Evolutionary conservation across 2,113 vertebrate genomes (phyloP), one percentile per base, ranked within the genome.

Genomic region (Mohoua ochrocephala): DNA sequence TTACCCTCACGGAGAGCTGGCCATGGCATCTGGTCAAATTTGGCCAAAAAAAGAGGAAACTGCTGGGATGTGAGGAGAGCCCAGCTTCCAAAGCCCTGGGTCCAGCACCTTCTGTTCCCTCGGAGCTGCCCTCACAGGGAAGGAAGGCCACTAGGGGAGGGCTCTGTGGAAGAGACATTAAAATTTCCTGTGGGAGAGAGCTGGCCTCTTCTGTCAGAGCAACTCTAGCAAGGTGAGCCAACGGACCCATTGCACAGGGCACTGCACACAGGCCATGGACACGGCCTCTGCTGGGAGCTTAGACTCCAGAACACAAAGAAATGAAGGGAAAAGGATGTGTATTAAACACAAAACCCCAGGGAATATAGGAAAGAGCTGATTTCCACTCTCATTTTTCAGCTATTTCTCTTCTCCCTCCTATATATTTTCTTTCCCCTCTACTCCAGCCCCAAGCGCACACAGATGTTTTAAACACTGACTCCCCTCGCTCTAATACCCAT

Each of bases 371-470:
- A 93, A 61, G 21, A 91, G 82, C 50, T 17, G 33, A 84, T 81
- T 92, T 84, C 80, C 44, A 74, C 59, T 86, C 88, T 86, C 14
- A 20, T 45, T 92, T 94, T 91, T 77, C 16, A 92, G 75, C 64
- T 88, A 27, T 88, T 91, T 90, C 22, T 52, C 54, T 61, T 75
- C 57, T 79, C 17, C 22, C 53, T 73, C 50, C 26, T 52, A 1
- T 67, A 1, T 73, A 57, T 95, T 91, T 94, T 82, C 77, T 45
- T 84, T 63, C 78, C 57, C 74, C 30, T 65, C 7, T 35, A 24
- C 71, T 69, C 39, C 76, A 89, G 83, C 89, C 76, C 76, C 76
- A 47, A 93, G 80, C 89, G 59, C 23, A 79, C 49, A 35, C 65
- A 87, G 65, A 84, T 73, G 57, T 90, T 83, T 59, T 13, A 86